A percentile compares a stretch with the other conserved stretches of the same genome.
Conservation (phyloP, 2,113 vertebrate species). For the Pelecanoides urinatrix region DNA sequence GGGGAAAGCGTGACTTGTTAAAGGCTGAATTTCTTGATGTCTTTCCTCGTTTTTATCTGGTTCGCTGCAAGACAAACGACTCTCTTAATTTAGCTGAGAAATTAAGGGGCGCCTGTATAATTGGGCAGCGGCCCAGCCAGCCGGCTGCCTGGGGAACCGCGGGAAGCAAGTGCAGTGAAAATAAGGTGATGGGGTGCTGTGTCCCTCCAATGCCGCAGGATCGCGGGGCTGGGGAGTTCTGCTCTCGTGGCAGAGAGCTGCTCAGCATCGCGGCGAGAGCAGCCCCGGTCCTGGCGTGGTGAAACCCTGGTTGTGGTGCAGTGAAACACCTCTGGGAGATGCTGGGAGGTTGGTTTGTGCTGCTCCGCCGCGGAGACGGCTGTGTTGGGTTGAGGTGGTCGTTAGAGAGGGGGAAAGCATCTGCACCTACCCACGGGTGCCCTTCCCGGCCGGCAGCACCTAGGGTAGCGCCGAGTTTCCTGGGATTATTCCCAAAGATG, state of each 20-base stretch:
- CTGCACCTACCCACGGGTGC: not conserved
- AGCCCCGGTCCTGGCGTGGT: not conserved
- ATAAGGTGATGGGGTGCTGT: not conserved
- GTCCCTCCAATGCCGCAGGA: accelerated
- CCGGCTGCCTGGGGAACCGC: accelerated
- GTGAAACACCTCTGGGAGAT: not conserved
- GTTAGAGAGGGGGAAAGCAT: not conserved
- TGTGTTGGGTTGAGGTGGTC: not conserved
- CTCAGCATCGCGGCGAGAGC: accelerated
- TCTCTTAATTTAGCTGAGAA: not conserved
- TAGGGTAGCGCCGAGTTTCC: not conserved
- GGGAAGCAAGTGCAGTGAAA: accelerated
- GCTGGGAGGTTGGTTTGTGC: not conserved
- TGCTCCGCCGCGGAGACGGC: not conserved
- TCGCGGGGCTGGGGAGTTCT: accelerated
- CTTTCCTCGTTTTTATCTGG: not conserved
- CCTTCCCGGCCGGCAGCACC: not conserved
- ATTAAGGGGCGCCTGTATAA: accelerated
- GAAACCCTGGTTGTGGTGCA: accelerated
- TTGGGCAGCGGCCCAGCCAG: not conserved
- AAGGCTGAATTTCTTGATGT: not conserved
- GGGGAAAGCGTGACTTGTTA: not conserved
- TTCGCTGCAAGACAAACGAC: not conserved
- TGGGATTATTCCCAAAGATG: not conserved
- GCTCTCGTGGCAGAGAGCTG: not conserved